Conservation (phyloP, 2,113 vertebrate genomes). For the Tonatia bakeri region DNA sequence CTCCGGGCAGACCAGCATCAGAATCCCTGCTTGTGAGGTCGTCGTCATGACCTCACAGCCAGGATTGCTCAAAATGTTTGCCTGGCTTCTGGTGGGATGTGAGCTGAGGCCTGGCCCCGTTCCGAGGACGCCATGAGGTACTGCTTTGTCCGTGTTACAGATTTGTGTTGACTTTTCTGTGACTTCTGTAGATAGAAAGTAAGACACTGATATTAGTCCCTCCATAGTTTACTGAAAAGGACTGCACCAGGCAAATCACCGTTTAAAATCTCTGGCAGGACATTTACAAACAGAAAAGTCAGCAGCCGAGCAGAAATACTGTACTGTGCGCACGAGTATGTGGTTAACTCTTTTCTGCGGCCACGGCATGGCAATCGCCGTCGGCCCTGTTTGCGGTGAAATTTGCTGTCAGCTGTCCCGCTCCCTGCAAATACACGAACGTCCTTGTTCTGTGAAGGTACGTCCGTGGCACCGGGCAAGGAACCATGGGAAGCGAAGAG, state of each 20-base stretch:
- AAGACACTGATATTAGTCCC: not conserved
- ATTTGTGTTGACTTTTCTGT: not conserved
- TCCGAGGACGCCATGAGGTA: constrained; percentile 59
- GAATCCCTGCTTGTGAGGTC: constrained; percentile 61
- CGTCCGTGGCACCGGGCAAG: not conserved
- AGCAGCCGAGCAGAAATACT: not conserved
- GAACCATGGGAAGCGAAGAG: not conserved
- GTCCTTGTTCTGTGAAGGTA: constrained; percentile 19
- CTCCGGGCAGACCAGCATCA: not conserved
- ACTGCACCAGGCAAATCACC: not conserved
- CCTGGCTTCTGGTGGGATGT: not conserved
- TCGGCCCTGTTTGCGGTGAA: not conserved
- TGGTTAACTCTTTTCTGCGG: not conserved
- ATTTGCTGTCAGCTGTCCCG: not conserved
- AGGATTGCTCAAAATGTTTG: not conserved
- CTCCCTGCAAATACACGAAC: not conserved
- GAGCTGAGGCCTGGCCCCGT: not conserved
- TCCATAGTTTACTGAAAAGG: not conserved
- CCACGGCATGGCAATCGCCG: too few relatives aligned
- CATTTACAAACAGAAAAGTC: not conserved
- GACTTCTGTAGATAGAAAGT: not conserved
- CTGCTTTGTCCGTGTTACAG: not conserved
- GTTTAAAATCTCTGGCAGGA: not conserved
- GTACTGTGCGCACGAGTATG: not conserved
- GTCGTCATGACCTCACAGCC: constrained; percentile 35